These are phyloP conservation scores for Pasiphila rectangulata DNA, from an alignment of 2,888 invertebrate genomes.

Conservation along the genomic window DNA sequence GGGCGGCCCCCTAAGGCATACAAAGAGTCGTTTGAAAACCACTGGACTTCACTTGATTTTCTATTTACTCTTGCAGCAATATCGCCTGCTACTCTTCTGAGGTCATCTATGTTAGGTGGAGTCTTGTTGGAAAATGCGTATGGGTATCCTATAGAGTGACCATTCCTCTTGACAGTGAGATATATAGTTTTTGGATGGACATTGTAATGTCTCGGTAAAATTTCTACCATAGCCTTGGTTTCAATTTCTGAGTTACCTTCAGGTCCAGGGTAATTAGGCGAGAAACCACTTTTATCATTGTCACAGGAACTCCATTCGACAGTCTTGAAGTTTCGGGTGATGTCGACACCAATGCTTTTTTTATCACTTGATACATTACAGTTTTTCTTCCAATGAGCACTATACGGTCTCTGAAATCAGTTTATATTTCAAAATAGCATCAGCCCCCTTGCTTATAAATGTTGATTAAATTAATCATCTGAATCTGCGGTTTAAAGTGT, in stretches of 20 bases:
- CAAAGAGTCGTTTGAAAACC: constrained; percentile 55
- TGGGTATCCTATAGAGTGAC: constrained; percentile 83
- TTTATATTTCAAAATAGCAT: too few species aligned
- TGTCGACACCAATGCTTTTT: constrained; percentile 56
- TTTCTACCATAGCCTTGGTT: constrained; percentile 78
- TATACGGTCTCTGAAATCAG: neutral
- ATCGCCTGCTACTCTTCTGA: constrained; percentile 45
- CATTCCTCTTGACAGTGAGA: constrained; percentile 86
- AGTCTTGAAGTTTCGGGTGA: constrained; percentile 66
- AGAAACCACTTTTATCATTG: constrained; percentile 41
- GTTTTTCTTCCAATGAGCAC: constrained; percentile 59
- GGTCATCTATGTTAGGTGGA: constrained; percentile 21
- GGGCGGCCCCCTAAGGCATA: constrained; percentile 48
- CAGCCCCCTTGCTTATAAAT: too few species aligned
- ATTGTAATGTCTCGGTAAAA: constrained; percentile 72
- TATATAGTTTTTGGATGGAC: too few species aligned
- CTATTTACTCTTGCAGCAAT: constrained; percentile 58
- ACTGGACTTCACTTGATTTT: constrained; percentile 49
- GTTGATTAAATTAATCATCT: too few species aligned
- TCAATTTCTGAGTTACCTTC: constrained; percentile 84
- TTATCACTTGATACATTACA: constrained; percentile 37
- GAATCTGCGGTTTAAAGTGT: too few species aligned
- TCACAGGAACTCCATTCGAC: constrained; percentile 56
- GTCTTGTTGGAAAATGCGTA: constrained; percentile 72
- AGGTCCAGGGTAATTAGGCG: constrained; percentile 78